Evolutionary conservation across 2,797 vertebrate genomes (phyloP), one percentile per base, ranked within the genome.

Genomic region (Enoplosus armatus): DNA sequence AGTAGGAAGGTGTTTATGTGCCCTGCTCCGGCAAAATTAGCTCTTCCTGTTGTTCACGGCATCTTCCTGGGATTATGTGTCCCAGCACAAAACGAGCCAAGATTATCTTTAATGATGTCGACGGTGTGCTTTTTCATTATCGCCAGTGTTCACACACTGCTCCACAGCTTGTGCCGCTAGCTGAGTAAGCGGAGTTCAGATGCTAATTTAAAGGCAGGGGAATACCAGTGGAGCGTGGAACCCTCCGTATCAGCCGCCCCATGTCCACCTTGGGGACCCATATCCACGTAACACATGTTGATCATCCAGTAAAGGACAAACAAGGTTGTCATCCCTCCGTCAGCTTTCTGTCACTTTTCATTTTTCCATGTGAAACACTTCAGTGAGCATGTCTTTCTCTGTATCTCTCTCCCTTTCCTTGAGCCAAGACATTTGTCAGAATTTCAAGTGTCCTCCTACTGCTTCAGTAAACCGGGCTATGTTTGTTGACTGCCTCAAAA

Each of bases 251-350:
- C 75, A 88, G 87, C 83, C 50, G 27, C 73, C 82, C 87, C 64
- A 33, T 72, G 85, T 87, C 85, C 90, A 93, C 94, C 92, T 92
- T 48, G 67, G 91, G 91, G 94, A 93, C 88, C 84, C 84, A 68
- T 88, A 90, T 92, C 78, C 37, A 53, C 62, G 7, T 88, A 86
- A 92, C 91, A 93, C 92, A 89, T 92, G 92, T 93, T 94, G 92
- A 95, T 95, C 92, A 92, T 92, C 90, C 87, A 82, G 90, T 78
- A 86, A 91, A 94, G 94, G 93, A 95, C 92, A 95, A 95, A 95
- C 93, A 94, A 93, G 92, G 92, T 92, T 92, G 93, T 92, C 92
- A 93, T 93, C 82, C 83, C 85, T 89, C 90, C 20, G 85, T 95
- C 94, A 95, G 87, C 85, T 92, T 84, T 87, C 89, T 94, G 94